Conservation (phyloP, 1,140 invertebrate species). For the Bursaphelenchus mucronatus region DNA sequence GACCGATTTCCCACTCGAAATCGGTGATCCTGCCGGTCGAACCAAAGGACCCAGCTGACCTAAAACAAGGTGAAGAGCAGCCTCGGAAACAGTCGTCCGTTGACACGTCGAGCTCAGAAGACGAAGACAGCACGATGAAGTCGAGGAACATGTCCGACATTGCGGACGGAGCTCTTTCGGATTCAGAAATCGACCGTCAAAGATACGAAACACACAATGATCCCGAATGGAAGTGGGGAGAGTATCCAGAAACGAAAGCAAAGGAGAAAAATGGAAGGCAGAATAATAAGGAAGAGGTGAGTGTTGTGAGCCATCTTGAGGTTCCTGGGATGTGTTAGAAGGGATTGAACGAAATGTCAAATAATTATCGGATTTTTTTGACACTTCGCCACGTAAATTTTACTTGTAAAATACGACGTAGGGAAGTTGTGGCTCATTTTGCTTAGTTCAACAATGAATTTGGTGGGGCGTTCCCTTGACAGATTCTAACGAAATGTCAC, state of each 20-base stretch:
- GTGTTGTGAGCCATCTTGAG: too few species aligned
- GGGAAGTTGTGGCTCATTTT: too few species aligned
- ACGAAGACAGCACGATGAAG: slow-evolving; percentile 20
- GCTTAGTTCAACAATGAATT: too few species aligned
- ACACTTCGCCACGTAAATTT: too few species aligned
- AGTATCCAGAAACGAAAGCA: slow-evolving; percentile 70
- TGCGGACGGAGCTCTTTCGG: slow-evolving; percentile 56
- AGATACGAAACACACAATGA: slow-evolving; percentile 24
- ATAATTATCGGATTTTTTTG: too few species aligned
- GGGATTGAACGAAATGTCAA: too few species aligned
- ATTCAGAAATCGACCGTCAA: slow-evolving; percentile 54
- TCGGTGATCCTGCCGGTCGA: slow-evolving; percentile 12
- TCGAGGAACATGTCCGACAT: slow-evolving; percentile 24
- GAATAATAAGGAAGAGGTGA: too few species aligned
- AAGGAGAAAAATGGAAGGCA: not conserved
- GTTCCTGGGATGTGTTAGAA: too few species aligned
- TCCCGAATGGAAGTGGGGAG: slow-evolving; percentile 87
- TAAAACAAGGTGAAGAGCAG: slow-evolving; percentile 1
- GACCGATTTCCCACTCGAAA: slow-evolving; percentile 12
- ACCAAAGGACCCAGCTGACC: not conserved
- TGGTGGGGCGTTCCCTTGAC: too few species aligned
- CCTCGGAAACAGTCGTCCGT: not conserved
- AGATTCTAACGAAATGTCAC: too few species aligned
- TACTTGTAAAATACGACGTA: too few species aligned
- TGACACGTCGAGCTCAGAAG: slow-evolving; percentile 15